Evolutionary conservation across 2,797 vertebrate genomes (phyloP).

Genomic region (Megaceryle alcyon): DNA sequence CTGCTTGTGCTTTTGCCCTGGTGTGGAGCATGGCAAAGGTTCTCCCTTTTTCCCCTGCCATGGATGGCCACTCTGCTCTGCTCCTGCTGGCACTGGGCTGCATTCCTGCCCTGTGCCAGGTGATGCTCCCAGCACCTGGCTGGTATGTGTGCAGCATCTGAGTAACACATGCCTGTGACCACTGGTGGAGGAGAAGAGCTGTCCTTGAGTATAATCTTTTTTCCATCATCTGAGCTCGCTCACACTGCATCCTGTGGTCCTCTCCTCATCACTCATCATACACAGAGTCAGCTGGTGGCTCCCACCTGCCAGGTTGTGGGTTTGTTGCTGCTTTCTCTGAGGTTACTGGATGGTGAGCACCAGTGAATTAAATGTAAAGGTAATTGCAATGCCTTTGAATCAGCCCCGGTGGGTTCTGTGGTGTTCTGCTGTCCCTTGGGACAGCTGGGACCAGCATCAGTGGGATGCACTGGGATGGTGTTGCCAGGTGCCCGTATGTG

Average conservation of each 20-base stretch:
- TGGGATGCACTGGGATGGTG: background rate
- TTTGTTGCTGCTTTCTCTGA: background rate
- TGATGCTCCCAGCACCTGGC: rapidly evolving
- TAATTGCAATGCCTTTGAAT: background rate
- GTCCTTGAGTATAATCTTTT: background rate
- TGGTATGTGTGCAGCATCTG: background rate
- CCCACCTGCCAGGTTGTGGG: background rate
- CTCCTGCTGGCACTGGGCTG: background rate
- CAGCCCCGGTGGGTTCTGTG: background rate
- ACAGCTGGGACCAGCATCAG: background rate
- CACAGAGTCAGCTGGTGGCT: background rate
- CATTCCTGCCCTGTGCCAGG: background rate
- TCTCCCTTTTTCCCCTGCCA: background rate
- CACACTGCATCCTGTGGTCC: background rate
- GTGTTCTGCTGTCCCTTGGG: background rate
- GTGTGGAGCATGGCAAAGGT: background rate
- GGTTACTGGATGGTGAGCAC: background rate
- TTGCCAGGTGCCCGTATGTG: background rate
- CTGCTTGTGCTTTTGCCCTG: background rate
- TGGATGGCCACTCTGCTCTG: background rate
- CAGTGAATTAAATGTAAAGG: background rate
- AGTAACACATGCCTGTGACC: rapidly evolving
- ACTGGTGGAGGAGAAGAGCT: background rate
- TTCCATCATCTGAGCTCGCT: background rate
- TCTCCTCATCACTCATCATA: background rate